Evolutionary conservation across 2,797 vertebrate species (phyloP).

Genomic region (Lutjanus argentimaculatus): DNA sequence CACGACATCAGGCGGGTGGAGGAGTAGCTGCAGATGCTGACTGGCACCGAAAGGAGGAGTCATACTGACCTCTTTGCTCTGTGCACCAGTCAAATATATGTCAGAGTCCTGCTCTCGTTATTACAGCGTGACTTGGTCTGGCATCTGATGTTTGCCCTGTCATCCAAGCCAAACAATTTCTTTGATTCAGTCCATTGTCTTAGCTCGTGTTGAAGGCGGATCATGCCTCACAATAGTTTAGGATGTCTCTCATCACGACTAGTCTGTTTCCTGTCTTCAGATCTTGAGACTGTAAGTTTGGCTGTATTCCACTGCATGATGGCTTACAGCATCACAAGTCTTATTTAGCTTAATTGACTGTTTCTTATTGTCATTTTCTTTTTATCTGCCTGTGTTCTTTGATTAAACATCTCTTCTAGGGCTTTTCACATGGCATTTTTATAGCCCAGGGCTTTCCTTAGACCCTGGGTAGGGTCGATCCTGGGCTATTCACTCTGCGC

Average conservation of each 20-base stretch:
- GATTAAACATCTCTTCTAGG: neutral
- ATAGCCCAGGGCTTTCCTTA: too few species aligned
- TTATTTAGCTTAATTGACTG: neutral
- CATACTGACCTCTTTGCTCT: neutral
- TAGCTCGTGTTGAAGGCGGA: neutral
- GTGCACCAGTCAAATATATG: neutral
- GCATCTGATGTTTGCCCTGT: neutral
- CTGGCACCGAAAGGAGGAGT: neutral
- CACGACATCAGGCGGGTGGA: neutral
- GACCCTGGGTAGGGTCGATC: too few species aligned
- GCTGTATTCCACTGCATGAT: neutral
- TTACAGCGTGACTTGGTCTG: neutral
- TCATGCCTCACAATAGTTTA: neutral
- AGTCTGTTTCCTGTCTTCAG: neutral
- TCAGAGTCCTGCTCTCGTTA: neutral
- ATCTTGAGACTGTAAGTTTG: neutral
- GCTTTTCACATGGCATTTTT: too few species aligned
- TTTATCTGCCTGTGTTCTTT: neutral
- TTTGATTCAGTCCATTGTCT: neutral
- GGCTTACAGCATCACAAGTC: neutral
- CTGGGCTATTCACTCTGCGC: too few species aligned
- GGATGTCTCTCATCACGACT: neutral
- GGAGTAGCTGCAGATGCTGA: constrained; percentile 4
- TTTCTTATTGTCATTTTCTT: neutral
- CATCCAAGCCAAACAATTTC: neutral